These are phyloP conservation scores for Lasioglossum oenotherae DNA, from an alignment of 2,888 invertebrate species.

Conservation along the genomic window DNA sequence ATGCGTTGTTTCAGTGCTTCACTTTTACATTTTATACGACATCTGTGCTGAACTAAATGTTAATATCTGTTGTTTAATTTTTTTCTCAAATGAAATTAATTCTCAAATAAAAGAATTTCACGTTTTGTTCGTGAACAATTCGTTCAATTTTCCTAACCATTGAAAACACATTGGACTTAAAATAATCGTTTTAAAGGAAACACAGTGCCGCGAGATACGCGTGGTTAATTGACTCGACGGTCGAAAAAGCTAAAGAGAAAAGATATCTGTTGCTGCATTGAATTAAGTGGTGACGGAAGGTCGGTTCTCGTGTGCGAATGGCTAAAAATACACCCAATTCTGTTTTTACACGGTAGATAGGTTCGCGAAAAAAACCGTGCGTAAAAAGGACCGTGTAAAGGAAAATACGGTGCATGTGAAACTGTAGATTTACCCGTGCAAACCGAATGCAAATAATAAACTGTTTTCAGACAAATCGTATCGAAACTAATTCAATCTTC, in stretches of 20 bases:
- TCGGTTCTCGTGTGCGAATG: background rate
- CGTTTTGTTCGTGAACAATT: too few relatives aligned
- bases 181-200: background rate
- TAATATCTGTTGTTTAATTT: background rate
- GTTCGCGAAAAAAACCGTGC: background rate
- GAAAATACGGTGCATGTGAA: background rate
- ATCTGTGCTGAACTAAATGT: background rate
- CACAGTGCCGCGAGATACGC: background rate
- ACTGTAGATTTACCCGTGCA: background rate
- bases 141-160: background rate
- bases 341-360: constrained; percentile 1
- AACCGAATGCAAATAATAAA: background rate
- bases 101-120: background rate
- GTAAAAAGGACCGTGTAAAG: background rate
- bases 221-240: background rate
- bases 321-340: background rate
- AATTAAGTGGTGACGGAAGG: background rate
- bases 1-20: too few relatives aligned
- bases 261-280: background rate
- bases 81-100: background rate
- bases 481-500: background rate
- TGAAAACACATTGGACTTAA: background rate
- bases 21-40: too few relatives aligned
- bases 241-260: background rate
- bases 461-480: background rate